These are phyloP conservation scores for Drosophila ficusphila DNA, from an alignment of 1,140 invertebrate species.

Conservation along the genomic window DNA sequence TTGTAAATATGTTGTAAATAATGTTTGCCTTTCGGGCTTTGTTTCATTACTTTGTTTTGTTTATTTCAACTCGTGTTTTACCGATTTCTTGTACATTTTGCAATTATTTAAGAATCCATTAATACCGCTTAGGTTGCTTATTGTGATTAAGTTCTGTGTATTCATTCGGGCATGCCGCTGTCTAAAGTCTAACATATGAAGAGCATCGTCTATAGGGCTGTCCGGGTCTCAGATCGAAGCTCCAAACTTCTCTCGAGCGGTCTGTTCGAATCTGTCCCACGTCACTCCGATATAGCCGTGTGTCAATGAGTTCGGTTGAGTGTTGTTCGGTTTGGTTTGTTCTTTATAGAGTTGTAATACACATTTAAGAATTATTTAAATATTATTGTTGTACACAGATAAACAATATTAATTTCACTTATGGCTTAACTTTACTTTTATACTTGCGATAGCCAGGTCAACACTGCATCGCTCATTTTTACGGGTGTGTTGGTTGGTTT, in stretches of 20 bases:
- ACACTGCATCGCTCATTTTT: constrained; percentile 9
- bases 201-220: constrained; percentile 21
- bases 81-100: constrained; percentile 58
- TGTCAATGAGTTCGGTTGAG: constrained; percentile 27
- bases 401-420: constrained; percentile 76
- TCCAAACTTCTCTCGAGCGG: not conserved
- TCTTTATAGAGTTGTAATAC: constrained; percentile 67
- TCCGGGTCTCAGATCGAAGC: constrained; percentile 11
- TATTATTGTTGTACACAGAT: constrained; percentile 82
- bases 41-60: constrained; percentile 42
- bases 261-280: not conserved
- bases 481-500: constrained; percentile 1
- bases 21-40: constrained; percentile 54
- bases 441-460: constrained; percentile 41
- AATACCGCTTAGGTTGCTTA: constrained; percentile 24
- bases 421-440: constrained; percentile 43
- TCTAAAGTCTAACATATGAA: constrained; percentile 28
- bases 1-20: constrained; percentile 66
- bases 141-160: constrained; percentile 45
- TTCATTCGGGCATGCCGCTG: constrained; percentile 16
- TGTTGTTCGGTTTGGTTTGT: constrained; percentile 18
- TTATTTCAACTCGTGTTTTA: constrained; percentile 51
- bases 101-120: constrained; percentile 51
- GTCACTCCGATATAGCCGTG: constrained; percentile 6
- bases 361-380: constrained; percentile 77